These are phyloP conservation scores for Cerceris ruficornis DNA, from an alignment of 2,888 invertebrate genomes.

Conservation along the genomic window DNA sequence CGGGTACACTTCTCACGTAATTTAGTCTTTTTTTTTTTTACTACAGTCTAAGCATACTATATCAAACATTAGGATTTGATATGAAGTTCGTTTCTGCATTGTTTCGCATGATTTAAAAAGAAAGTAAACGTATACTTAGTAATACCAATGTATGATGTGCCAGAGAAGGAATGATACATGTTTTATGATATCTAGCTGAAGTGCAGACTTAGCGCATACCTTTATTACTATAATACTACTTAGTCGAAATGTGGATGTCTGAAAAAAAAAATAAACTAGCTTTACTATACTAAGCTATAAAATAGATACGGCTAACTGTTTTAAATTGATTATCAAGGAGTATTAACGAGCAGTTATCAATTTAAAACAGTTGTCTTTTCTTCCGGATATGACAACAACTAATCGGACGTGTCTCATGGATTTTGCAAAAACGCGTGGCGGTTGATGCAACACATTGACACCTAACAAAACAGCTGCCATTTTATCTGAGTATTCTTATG, in stretches of 20 bases:
- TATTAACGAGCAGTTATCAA: constrained; percentile 62
- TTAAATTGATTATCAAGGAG: constrained; percentile 68
- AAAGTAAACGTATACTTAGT: constrained; percentile 80
- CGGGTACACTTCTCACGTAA: constrained; percentile 68
- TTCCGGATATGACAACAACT: constrained; percentile 82
- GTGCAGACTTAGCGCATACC: constrained; percentile 82
- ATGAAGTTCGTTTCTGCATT: constrained; percentile 76
- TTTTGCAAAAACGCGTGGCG: constrained; percentile 76
- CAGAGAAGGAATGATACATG: constrained; percentile 81
- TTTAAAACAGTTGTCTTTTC: constrained; percentile 76
- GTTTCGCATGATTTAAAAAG: constrained; percentile 76
- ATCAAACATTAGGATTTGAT: constrained; percentile 76
- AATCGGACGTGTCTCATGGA: constrained; percentile 81
- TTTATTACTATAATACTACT: constrained; percentile 82
- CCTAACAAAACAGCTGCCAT: constrained; percentile 77
- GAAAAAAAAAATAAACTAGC: constrained; percentile 80
- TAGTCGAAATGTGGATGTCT: constrained; percentile 82
- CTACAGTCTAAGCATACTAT: constrained; percentile 76
- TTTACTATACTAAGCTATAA: constrained; percentile 82
- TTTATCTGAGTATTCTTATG: constrained; percentile 79
- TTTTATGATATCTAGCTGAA: constrained; percentile 82
- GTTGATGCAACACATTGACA: constrained; percentile 79
- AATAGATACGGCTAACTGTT: constrained; percentile 75
- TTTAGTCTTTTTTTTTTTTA: constrained; percentile 71
- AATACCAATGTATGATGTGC: constrained; percentile 82